Base-by-base conservation (phyloP, 2,888 invertebrate species). In the Leptopilina drosophilae region DNA sequence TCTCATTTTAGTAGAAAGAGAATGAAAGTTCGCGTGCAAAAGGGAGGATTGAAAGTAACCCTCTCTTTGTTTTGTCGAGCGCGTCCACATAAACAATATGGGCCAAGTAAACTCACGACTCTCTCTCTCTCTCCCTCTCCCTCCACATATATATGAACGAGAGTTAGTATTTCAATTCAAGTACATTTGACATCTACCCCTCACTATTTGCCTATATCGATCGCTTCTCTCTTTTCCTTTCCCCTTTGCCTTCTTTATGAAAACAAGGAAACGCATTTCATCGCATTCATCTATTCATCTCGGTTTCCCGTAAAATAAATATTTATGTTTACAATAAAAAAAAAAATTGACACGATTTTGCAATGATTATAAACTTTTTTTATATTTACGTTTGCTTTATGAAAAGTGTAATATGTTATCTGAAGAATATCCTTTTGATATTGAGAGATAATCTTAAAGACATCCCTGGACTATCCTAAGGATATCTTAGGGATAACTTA, bases 51-150 rank as follows among this genome's bases (percentile, higher is more conserved):
- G 4, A 5, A 56, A 53, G 26, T 69, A 20, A 69, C 53, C 56
- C 33, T 73, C 73, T 73, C 73, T 73, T 56, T 73, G 73, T 73
- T 73, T 73, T 53, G 73, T n/a, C 73, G 73, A 73, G 26, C 56
- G 56, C 56, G 56, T 73, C 56, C 73, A 1, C 73, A 73, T 40
- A 56, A 73, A 56, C 33, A 56, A 73, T 56, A 73, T 33, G 53
- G 73, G 56, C 56, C 56, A 73, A 69, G 53, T 73, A 33, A 73
- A 56, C 56, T 53, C 56, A 73, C 33, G 33, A 73, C 56, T 56
- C 73, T 56, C 53, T 20, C 20, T 20, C 20, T 20, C 20, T 20
- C 20, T 20, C 20, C 1, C 20, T 20, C 56, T 56, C 73, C 33
- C 53, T 33, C 3, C 2, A 8, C 2, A n/a, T 8, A 26, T 73